Percentiles rank a stretch among this genome's conserved stretches.
Conservation (phyloP, 2,888 invertebrate genomes). For the Sturmia bella region DNA sequence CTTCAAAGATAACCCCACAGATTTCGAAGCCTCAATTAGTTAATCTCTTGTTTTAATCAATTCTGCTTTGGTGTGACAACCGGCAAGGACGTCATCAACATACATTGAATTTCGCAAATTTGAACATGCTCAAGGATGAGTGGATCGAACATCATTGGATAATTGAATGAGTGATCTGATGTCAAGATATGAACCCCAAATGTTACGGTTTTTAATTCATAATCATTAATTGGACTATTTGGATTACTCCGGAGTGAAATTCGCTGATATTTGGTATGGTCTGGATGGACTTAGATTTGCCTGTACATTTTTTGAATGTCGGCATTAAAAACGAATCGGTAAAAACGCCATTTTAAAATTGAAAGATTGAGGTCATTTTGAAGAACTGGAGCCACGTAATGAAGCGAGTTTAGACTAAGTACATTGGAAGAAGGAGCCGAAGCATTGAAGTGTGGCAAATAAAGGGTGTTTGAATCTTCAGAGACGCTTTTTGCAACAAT, state of each 20-base stretch:
- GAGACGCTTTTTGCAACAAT: neutral
- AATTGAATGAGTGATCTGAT: slow-evolving; percentile 60
- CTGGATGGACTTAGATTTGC: slow-evolving; percentile 34
- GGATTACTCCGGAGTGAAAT: too few species aligned
- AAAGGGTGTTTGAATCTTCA: neutral
- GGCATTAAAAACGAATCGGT: slow-evolving; percentile 48
- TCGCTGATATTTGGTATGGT: slow-evolving; percentile 37
- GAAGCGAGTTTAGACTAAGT: slow-evolving; percentile 59
- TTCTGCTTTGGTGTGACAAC: slow-evolving; percentile 27
- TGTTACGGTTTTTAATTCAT: too few species aligned
- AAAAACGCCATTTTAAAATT: slow-evolving; percentile 55
- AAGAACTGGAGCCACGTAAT: slow-evolving; percentile 52
- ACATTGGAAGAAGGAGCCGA: slow-evolving; percentile 59
- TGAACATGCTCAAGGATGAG: slow-evolving; percentile 51
- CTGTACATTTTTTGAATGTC: slow-evolving; percentile 67
- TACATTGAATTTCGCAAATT: slow-evolving; percentile 55
- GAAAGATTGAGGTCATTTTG: slow-evolving; percentile 59
- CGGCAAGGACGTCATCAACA: slow-evolving; percentile 62
- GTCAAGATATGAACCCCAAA: too few species aligned
- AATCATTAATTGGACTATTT: too few species aligned
- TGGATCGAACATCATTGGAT: slow-evolving; percentile 38
- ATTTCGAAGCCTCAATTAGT: neutral
- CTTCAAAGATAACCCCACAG: neutral
- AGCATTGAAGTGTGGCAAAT: slow-evolving; percentile 58
- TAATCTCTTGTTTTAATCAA: neutral